phyloP scores from a whole-genome alignment of 1,140 invertebrate genomes.

The Leptestheria dahalacensis region DNA sequence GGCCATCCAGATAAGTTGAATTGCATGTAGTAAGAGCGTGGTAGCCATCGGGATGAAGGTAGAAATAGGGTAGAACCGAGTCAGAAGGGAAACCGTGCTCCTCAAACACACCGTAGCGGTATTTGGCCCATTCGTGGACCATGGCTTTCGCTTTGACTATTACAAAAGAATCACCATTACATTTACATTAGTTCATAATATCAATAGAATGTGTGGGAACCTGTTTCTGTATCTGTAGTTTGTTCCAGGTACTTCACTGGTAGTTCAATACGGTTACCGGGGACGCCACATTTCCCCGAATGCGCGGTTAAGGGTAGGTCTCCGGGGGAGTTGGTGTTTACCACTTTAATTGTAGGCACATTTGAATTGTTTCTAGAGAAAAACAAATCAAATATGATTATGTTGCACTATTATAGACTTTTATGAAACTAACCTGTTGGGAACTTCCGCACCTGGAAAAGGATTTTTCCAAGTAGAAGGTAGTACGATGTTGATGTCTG shows the following conservation, averaged over 20 bases:
- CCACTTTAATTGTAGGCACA: neutral
- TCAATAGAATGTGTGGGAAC: neutral
- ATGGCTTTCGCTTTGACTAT: slow-evolving; percentile 26
- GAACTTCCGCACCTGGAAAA: neutral
- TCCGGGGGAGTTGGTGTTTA: neutral
- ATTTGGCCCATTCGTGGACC: slow-evolving; percentile 33
- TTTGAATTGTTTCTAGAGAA: neutral
- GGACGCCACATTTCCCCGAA: slow-evolving; percentile 24
- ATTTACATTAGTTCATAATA: neutral
- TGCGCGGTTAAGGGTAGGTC: slow-evolving; percentile 24
- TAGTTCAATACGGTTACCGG: slow-evolving; percentile 24
- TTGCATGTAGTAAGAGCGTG: slow-evolving; percentile 1
- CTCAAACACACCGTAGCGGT: slow-evolving; percentile 34
- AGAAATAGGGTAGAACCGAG: slow-evolving; percentile 25
- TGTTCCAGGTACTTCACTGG: slow-evolving; percentile 22
- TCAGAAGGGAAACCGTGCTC: slow-evolving; percentile 28
- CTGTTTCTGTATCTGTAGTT: neutral
- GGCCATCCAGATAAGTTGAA: neutral
- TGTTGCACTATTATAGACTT: neutral
- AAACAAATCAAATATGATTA: neutral
- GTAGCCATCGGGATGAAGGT: slow-evolving; percentile 13
- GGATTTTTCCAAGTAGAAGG: neutral
- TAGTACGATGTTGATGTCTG: neutral
- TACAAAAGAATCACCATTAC: neutral
- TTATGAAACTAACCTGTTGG: neutral